Percentiles rank a stretch among this genome's conserved stretches.
Conservation (phyloP, 2,888 invertebrate species). For the Carcina quercana region DNA sequence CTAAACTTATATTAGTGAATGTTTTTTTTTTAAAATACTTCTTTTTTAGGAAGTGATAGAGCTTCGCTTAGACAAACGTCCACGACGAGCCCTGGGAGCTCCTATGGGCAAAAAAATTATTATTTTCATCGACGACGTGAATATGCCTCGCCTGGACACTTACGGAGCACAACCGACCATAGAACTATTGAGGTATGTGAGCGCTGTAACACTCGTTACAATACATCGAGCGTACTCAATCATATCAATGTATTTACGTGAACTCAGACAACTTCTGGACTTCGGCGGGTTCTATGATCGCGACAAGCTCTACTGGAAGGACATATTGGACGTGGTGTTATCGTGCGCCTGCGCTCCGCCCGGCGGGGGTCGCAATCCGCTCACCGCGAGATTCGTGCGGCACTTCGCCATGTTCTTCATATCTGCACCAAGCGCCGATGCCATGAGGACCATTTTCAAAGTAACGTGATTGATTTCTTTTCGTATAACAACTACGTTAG, state of each 20-base stretch:
- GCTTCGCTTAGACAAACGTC: conserved; percentile 86
- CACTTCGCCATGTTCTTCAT: conserved; percentile 92
- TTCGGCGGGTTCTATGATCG: conserved; percentile 90
- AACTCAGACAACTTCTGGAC: conserved; percentile 83
- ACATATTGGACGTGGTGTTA: conserved; percentile 87
- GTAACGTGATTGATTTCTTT: conserved; percentile 27
- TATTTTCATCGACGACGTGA: conserved; percentile 93
- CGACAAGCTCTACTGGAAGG: conserved; percentile 92
- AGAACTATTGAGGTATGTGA: conserved; percentile 84
- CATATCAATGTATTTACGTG: no score
- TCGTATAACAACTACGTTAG: no score
- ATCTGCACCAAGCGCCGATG: conserved; percentile 84
- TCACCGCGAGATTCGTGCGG: conserved; percentile 88
- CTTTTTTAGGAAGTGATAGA: conserved; percentile 86
- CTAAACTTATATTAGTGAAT: background rate
- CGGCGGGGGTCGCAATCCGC: conserved; percentile 90
- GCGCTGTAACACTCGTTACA: no score
- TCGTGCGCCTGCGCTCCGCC: conserved; percentile 92
- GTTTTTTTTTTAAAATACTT: background rate
- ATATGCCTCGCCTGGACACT: conserved; percentile 90
- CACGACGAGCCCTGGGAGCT: conserved; percentile 85
- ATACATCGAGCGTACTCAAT: no score
- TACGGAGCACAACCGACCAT: conserved; percentile 96
- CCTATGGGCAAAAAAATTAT: conserved; percentile 88
- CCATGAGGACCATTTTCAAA: conserved; percentile 86